A percentile compares a stretch with the other conserved stretches of the same genome.
Evolutionary conservation across 1,140 invertebrate genomes (phyloP).

Genomic region (Bursaphelenchus mucronatus): DNA sequence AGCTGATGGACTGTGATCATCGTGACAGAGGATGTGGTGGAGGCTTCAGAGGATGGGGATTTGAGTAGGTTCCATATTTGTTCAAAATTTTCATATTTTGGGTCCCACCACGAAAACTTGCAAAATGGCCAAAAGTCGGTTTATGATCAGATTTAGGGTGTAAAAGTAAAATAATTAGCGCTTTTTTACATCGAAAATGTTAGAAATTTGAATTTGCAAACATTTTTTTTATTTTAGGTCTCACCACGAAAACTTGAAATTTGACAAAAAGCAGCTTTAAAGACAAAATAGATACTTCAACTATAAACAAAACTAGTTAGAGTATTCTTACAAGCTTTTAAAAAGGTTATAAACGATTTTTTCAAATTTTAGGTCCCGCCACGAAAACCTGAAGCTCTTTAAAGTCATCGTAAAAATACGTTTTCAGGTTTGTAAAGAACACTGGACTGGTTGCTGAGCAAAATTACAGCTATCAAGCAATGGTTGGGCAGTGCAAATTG

Average conservation of each 20-base stretch:
- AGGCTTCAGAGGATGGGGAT: slow-evolving; percentile 32
- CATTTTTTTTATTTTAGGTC: too few relatives aligned
- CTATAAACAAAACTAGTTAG: too few relatives aligned
- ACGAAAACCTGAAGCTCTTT: too few relatives aligned
- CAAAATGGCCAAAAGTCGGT: neutral
- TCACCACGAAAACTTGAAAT: too few relatives aligned
- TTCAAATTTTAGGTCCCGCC: neutral
- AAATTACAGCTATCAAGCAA: slow-evolving; percentile 25
- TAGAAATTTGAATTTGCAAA: too few relatives aligned
- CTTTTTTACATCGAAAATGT: neutral
- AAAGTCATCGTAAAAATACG: neutral
- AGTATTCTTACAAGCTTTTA: neutral
- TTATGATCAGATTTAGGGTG: neutral
- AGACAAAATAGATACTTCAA: too few relatives aligned
- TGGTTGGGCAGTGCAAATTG: neutral
- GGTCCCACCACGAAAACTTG: too few relatives aligned
- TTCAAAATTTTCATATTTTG: neutral
- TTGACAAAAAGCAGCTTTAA: too few relatives aligned
- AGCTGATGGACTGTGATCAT: slow-evolving; percentile 39
- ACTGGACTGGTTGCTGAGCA: slow-evolving; percentile 31
- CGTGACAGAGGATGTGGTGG: slow-evolving; percentile 31
- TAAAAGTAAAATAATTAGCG: neutral
- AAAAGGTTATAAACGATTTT: neutral
- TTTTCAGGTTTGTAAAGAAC: slow-evolving; percentile 36
- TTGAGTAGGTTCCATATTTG: slow-evolving; percentile 18